These are phyloP conservation scores for Pampus argenteus DNA, from an alignment of 2,797 vertebrate genomes.

Conservation along the genomic window DNA sequence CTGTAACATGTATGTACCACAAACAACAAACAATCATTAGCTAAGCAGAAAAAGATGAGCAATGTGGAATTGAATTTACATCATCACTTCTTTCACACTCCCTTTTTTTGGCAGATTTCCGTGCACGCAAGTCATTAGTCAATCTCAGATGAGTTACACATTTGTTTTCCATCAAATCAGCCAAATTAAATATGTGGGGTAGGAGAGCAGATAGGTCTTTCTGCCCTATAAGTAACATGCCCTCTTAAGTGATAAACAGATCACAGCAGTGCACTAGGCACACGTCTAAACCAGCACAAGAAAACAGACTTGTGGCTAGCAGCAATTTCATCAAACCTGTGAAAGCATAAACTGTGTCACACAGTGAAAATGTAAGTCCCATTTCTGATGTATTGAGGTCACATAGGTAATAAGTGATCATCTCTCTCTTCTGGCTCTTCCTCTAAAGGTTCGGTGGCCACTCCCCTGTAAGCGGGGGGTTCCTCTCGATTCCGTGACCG, in stretches of 20 bases:
- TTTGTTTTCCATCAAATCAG: constrained; percentile 43
- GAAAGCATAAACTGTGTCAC: constrained; percentile 59
- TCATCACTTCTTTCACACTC: neutral
- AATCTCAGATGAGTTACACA: constrained; percentile 25
- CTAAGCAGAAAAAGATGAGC: constrained; percentile 30
- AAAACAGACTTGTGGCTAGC: constrained; percentile 41
- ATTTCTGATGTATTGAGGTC: constrained; percentile 73
- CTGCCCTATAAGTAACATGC: constrained; percentile 39
- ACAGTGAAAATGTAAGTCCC: constrained; percentile 51
- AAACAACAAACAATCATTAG: constrained; percentile 19
- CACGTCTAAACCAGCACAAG: constrained; percentile 29
- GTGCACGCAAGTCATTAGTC: constrained; percentile 20
- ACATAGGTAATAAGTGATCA: constrained; percentile 98
- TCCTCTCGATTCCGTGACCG: constrained; percentile 88
- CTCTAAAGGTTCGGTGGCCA: constrained; percentile 88
- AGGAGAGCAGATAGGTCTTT: constrained; percentile 20
- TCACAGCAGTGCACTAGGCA: constrained; percentile 42
- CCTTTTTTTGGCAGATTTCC: constrained; percentile 29
- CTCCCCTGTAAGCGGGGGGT: constrained; percentile 89
- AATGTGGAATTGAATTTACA: neutral
- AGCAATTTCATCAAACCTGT: constrained; percentile 59
- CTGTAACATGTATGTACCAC: constrained; percentile 16
- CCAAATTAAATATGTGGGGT: constrained; percentile 36
- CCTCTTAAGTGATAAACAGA: constrained; percentile 29
- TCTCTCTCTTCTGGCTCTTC: constrained; percentile 96